Evolutionary conservation across 2,888 invertebrate genomes (phyloP).

Genomic region (Azorinus chamasolen): DNA sequence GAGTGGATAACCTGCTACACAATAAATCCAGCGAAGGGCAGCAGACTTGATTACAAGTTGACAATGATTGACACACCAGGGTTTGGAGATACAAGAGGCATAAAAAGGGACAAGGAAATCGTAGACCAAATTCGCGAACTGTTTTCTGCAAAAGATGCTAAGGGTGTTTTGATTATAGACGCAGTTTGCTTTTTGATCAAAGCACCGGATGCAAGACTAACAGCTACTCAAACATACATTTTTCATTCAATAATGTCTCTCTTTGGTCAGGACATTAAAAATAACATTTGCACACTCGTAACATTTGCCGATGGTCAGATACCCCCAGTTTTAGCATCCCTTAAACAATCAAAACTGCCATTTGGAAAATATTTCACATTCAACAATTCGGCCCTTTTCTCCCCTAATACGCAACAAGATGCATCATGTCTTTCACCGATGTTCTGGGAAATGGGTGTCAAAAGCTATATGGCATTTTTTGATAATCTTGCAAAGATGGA

Average conservation of each 20-base stretch:
- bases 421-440: slow-evolving; percentile 17
- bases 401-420: slow-evolving; percentile 14
- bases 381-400: slow-evolving; percentile 57
- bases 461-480: slow-evolving; percentile 48
- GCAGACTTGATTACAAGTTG: slow-evolving; percentile 26
- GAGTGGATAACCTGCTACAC: slow-evolving; percentile 60
- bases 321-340: slow-evolving; percentile 49
- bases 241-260: slow-evolving; percentile 50
- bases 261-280: slow-evolving; percentile 55
- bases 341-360: slow-evolving; percentile 36
- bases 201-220: slow-evolving; percentile 46
- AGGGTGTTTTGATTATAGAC: slow-evolving; percentile 35
- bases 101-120: slow-evolving; percentile 44
- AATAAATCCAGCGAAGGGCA: slow-evolving; percentile 25
- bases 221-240: slow-evolving; percentile 56
- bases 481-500: slow-evolving; percentile 15
- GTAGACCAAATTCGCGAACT: slow-evolving; percentile 15
- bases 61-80: slow-evolving; percentile 4
- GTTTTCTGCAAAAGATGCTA: slow-evolving; percentile 34
- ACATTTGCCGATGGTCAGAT: slow-evolving; percentile 57
- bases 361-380: slow-evolving; percentile 33
- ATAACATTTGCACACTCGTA: slow-evolving; percentile 48
- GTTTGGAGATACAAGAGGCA: slow-evolving; percentile 29
- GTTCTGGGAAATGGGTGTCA: slow-evolving; percentile 52
- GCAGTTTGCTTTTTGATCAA: slow-evolving; percentile 56